phyloP scores from a whole-genome alignment of 92 coral and sea anemone species.

The Porites divaricata region DNA sequence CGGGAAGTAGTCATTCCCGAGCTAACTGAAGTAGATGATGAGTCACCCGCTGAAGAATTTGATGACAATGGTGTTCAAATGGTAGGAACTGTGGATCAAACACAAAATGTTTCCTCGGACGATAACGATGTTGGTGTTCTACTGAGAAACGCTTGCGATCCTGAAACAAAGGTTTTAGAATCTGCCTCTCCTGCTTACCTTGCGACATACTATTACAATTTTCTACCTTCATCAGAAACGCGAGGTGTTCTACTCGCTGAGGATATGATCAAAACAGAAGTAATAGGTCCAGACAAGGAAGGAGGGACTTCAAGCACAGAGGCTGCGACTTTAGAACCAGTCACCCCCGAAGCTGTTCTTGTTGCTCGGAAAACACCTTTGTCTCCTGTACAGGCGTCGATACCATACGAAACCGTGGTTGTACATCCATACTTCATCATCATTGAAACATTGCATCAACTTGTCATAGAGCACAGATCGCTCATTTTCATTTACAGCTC shows the following conservation, averaged over 20 bases:
- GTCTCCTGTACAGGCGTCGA: constrained; percentile 22
- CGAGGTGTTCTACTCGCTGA: not conserved
- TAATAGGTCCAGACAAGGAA: not conserved
- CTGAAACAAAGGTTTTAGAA: constrained; percentile 31
- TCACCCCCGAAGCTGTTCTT: constrained; percentile 30
- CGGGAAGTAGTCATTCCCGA: constrained; percentile 15
- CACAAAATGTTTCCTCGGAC: constrained; percentile 29
- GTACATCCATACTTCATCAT: constrained; percentile 69
- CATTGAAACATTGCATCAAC: constrained; percentile 83
- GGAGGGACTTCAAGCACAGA: constrained; percentile 32
- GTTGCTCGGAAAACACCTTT: not conserved
- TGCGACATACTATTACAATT: constrained; percentile 51
- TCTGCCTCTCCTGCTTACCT: constrained; percentile 17
- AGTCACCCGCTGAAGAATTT: constrained; percentile 20
- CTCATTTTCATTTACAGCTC: constrained; percentile 69
- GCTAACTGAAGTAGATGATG: not conserved
- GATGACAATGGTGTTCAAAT: constrained; percentile 68
- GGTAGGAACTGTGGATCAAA: constrained; percentile 12
- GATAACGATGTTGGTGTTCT: constrained; percentile 63
- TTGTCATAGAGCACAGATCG: constrained; percentile 83
- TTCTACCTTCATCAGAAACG: constrained; percentile 19
- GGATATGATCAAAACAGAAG: not conserved
- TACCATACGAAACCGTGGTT: constrained; percentile 20
- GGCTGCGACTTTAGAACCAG: constrained; percentile 25
- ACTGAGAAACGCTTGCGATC: constrained; percentile 43